Percentiles rank a stretch among this genome's conserved stretches.
Evolutionary conservation across 2,113 vertebrate genomes (phyloP).

Genomic region (Hystrix cristata): DNA sequence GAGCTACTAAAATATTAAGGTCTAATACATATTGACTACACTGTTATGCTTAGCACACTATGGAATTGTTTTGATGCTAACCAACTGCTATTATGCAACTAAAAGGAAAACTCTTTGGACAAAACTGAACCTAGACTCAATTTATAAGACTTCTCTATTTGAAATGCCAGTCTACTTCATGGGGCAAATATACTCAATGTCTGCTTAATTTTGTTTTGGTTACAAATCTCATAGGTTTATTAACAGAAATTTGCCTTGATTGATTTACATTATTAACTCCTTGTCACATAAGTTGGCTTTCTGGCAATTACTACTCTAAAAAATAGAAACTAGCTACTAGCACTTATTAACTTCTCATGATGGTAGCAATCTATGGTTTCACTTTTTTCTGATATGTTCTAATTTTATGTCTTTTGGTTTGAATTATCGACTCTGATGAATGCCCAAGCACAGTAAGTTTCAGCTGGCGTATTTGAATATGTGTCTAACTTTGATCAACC

Average conservation of each 20-base stretch:
- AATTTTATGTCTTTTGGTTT: background rate
- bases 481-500: background rate
- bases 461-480: background rate
- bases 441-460: conserved; percentile 53
- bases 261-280: background rate
- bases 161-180: background rate
- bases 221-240: background rate
- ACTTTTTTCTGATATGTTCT: conserved; percentile 9
- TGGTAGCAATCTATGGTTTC: background rate
- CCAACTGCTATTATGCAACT: background rate
- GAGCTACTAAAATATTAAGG: background rate
- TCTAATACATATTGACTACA: too few relatives aligned
- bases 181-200: background rate
- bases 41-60: background rate
- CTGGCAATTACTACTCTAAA: background rate
- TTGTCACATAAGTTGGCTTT: background rate
- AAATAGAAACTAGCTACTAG: background rate
- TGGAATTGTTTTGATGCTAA: background rate
- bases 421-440: conserved; percentile 57
- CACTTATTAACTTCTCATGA: background rate
- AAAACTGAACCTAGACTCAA: background rate
- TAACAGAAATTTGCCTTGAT: background rate
- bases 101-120: background rate
- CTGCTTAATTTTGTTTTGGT: conserved; percentile 12
- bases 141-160: background rate